Evolutionary conservation across 1,140 invertebrate species (phyloP).

Genomic region (Stegodyphus dumicola): DNA sequence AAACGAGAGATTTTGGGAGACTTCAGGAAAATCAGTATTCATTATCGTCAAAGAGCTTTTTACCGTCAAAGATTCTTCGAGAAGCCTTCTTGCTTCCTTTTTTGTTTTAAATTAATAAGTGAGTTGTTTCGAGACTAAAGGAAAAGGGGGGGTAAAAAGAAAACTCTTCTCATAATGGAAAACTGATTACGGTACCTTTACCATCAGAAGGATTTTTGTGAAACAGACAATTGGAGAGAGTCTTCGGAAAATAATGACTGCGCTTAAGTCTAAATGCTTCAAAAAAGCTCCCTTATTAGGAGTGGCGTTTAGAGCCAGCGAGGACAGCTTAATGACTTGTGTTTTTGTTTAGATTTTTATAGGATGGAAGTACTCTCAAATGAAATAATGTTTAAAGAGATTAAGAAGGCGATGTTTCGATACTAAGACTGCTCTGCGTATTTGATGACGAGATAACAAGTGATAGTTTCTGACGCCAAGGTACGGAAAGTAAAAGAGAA

Average conservation of each 20-base stretch:
- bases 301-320: conserved; percentile 30
- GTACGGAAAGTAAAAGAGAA: too few species aligned
- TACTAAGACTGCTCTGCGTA: not conserved
- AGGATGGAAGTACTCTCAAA: not conserved
- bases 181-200: conserved; percentile 44
- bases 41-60: conserved; percentile 54
- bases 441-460: conserved; percentile 36
- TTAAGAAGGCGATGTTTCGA: not conserved
- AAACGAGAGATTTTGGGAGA: conserved; percentile 19
- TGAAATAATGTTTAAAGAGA: not conserved
- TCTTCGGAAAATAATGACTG: conserved; percentile 47
- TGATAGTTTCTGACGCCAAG: not conserved
- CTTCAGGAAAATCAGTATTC: conserved; percentile 45
- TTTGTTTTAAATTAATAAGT: conserved; percentile 59
- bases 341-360: conserved; percentile 30
- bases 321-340: conserved; percentile 50
- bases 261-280: conserved; percentile 49
- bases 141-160: not conserved
- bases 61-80: conserved; percentile 21
- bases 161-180: conserved; percentile 48
- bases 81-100: conserved; percentile 30
- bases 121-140: conserved; percentile 23
- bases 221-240: conserved; percentile 13
- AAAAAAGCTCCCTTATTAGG: conserved; percentile 48
- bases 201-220: conserved; percentile 32